Percentiles rank a stretch among this genome's conserved stretches.
Evolutionary conservation across 2,888 invertebrate species (phyloP).

Genomic region (Cosmia pyralina): DNA sequence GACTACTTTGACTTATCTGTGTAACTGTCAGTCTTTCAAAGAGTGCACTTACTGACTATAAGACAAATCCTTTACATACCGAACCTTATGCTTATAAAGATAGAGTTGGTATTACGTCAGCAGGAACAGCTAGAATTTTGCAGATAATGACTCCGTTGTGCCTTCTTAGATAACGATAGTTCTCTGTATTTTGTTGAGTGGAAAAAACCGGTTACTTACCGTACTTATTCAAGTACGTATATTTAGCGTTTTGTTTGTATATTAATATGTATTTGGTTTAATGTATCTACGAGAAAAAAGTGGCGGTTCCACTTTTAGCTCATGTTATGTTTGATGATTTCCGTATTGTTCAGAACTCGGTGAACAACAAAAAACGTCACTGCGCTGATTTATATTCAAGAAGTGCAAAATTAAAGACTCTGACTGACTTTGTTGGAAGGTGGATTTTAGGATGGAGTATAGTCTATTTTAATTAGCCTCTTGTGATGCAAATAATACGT

Average conservation of each 20-base stretch:
- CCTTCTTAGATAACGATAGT: constrained; percentile 58
- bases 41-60: constrained; percentile 10
- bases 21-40: constrained; percentile 24
- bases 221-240: constrained; percentile 21
- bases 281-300: constrained; percentile 7
- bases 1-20: constrained; percentile 56
- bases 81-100: accelerated
- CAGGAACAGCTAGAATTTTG: constrained; percentile 34
- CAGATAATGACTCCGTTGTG: constrained; percentile 51
- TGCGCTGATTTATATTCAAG: not conserved
- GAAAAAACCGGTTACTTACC: constrained; percentile 50
- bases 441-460: not conserved
- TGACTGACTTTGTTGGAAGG: not conserved
- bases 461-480: not conserved
- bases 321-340: constrained; percentile 3
- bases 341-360: not conserved
- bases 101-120: constrained; percentile 31
- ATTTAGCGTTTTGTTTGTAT: constrained; percentile 48
- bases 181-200: constrained; percentile 47
- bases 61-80: not conserved
- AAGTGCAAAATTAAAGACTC: not conserved
- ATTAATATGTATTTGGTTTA: constrained; percentile 51
- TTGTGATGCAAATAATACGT: not conserved
- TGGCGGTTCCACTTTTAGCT: constrained; percentile 5
- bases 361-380: not conserved